Percentiles rank a stretch among this genome's conserved stretches.
Conservation (phyloP, 2,888 invertebrate species). For the Notodonta ziczac region DNA sequence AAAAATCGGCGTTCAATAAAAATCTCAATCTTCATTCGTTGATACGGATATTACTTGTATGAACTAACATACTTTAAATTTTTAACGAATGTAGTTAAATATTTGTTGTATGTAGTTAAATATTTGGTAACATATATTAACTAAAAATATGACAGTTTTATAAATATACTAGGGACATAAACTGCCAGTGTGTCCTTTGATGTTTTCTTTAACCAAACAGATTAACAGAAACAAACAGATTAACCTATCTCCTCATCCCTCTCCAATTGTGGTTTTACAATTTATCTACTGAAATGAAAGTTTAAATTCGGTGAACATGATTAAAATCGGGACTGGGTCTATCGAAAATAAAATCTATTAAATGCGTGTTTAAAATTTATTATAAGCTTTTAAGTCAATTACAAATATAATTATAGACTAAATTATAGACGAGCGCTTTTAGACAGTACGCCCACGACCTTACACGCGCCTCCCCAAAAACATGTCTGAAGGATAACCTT, state of each 20-base stretch:
- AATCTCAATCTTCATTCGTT: neutral
- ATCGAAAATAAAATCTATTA: constrained; percentile 3
- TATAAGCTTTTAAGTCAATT: no score
- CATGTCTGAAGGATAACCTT: neutral
- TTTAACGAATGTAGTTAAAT: neutral
- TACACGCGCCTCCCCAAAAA: neutral
- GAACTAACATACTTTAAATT: neutral
- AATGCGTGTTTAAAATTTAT: no score
- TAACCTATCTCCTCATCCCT: no score
- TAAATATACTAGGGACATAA: no score
- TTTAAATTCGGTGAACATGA: neutral
- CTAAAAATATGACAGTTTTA: no score
- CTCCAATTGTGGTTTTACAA: neutral
- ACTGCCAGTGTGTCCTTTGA: no score
- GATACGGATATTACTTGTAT: neutral
- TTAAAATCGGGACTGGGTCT: neutral
- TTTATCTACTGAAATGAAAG: neutral
- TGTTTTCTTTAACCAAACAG: no score
- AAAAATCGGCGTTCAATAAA: constrained; percentile 2
- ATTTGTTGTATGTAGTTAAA: neutral
- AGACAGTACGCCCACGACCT: neutral
- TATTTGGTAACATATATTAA: no score
- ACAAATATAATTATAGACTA: neutral
- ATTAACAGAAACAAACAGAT: no score
- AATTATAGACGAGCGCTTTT: neutral